phyloP scores from a whole-genome alignment of 1,140 invertebrate genomes.

The Subanguina moxae region DNA sequence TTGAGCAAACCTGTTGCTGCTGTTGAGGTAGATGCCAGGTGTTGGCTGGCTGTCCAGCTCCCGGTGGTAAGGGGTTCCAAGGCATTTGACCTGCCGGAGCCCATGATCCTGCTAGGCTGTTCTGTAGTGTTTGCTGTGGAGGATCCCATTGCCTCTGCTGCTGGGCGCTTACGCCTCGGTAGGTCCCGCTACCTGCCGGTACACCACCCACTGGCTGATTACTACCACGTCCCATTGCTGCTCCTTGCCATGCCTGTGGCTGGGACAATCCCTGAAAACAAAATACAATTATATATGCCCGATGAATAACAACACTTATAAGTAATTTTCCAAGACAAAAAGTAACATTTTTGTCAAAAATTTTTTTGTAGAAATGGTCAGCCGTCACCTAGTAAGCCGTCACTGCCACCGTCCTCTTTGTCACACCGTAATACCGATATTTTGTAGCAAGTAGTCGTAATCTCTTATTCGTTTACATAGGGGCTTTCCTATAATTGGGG shows the following conservation, averaged over 20 bases:
- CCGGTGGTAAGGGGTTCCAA: neutral
- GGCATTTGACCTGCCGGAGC: neutral
- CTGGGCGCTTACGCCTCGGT: neutral
- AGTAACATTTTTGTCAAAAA: neutral
- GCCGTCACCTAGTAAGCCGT: neutral
- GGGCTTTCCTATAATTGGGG: too few species aligned
- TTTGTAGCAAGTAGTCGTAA: too few species aligned
- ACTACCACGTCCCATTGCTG: neutral
- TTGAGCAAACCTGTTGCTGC: neutral
- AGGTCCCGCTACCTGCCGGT: neutral
- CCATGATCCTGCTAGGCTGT: neutral
- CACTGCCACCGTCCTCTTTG: too few species aligned
- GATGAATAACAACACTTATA: neutral
- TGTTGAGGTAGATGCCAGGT: neutral
- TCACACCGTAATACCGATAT: too few species aligned
- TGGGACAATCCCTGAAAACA: slow-evolving; percentile 6
- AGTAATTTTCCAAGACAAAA: neutral
- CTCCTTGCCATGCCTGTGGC: neutral
- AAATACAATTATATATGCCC: neutral
- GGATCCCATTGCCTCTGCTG: slow-evolving; percentile 1
- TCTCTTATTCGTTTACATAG: too few species aligned
- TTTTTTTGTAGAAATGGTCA: neutral
- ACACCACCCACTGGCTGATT: neutral
- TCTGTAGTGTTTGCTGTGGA: neutral
- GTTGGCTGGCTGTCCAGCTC: neutral